A percentile compares a stretch with the other conserved stretches of the same genome.
Conservation (phyloP, 2,113 vertebrate genomes). For the Cottus gobio region DNA sequence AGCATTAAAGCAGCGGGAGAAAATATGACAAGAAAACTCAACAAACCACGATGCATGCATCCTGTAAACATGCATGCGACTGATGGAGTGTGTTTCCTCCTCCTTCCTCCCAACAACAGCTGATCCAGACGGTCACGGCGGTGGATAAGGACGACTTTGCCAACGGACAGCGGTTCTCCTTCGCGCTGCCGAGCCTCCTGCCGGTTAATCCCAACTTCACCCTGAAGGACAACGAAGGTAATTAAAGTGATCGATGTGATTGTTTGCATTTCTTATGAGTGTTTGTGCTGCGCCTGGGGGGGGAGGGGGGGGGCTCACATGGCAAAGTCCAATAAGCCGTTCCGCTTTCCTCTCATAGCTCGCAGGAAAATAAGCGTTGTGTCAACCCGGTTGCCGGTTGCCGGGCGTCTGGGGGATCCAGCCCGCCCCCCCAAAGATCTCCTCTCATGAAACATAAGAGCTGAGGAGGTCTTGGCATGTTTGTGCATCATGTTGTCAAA, state of each 20-base stretch:
- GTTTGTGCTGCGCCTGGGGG: conserved; percentile 6
- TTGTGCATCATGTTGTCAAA: conserved; percentile 64
- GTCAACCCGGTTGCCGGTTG: conserved; percentile 10
- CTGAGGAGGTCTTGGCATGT: conserved; percentile 33
- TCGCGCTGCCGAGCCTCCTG: conserved; percentile 86
- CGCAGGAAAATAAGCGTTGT: conserved; percentile 25
- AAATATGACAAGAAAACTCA: no score
- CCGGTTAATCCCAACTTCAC: conserved; percentile 97
- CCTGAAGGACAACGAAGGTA: conserved; percentile 97
- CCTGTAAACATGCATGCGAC: no score
- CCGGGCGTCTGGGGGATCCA: conserved; percentile 1
- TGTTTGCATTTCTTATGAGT: conserved; percentile 68
- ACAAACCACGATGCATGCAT: no score
- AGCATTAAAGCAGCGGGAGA: no score
- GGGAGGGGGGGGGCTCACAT: background rate
- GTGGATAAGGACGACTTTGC: conserved; percentile 95
- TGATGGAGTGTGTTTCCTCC: no score
- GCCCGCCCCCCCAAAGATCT: conserved; percentile 17
- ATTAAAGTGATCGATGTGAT: conserved; percentile 67
- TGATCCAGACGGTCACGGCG: conserved; percentile 95
- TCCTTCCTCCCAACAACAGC: no score
- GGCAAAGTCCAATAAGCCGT: conserved; percentile 32
- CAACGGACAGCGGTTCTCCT: conserved; percentile 93
- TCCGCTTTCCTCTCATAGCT: conserved; percentile 27
- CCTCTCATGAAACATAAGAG: conserved; percentile 33